A percentile compares a stretch with the other conserved stretches of the same genome.
These are phyloP conservation scores for Auanema sp. DNA, from an alignment of 2,888 invertebrate genomes.

Conservation along the genomic window DNA sequence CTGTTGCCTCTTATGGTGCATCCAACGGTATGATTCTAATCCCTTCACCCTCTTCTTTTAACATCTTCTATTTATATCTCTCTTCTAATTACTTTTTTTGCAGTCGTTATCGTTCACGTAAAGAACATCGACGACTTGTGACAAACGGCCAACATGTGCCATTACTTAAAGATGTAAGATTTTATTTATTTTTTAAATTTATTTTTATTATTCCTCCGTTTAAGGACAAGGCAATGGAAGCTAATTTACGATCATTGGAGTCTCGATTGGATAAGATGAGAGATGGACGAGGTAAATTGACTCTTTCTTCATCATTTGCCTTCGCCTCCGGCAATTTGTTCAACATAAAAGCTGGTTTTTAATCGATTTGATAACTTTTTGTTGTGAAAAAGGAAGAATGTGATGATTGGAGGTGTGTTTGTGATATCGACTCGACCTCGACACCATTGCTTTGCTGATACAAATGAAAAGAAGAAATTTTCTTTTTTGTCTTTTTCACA, in stretches of 20 bases:
- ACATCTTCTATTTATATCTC: neutral
- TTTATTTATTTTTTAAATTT: neutral
- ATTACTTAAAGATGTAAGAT: slow-evolving; percentile 45
- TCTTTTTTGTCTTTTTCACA: no score
- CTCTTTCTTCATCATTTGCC: neutral
- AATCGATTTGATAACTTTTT: no score
- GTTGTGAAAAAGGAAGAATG: slow-evolving; percentile 17
- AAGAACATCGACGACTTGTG: slow-evolving; percentile 33
- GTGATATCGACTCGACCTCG: slow-evolving; percentile 15
- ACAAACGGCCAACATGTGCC: slow-evolving; percentile 58
- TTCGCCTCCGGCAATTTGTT: neutral
- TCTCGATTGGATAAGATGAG: slow-evolving; percentile 47
- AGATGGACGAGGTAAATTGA: slow-evolving; percentile 28
- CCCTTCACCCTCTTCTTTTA: neutral
- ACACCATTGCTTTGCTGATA: neutral
- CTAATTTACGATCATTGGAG: slow-evolving; percentile 47
- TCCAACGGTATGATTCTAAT: slow-evolving; percentile 49
- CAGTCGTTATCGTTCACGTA: slow-evolving; percentile 49
- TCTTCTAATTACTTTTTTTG: slow-evolving; percentile 15
- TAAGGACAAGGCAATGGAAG: slow-evolving; percentile 40
- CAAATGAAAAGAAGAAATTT: neutral
- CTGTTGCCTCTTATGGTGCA: slow-evolving; percentile 62
- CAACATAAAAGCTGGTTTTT: neutral
- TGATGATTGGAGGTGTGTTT: slow-evolving; percentile 21
- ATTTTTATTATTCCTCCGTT: neutral